A percentile compares a stretch with the other conserved stretches of the same genome.
These are phyloP conservation scores for Sicus ferrugineus DNA, from an alignment of 2,888 invertebrate species.

Conservation along the genomic window DNA sequence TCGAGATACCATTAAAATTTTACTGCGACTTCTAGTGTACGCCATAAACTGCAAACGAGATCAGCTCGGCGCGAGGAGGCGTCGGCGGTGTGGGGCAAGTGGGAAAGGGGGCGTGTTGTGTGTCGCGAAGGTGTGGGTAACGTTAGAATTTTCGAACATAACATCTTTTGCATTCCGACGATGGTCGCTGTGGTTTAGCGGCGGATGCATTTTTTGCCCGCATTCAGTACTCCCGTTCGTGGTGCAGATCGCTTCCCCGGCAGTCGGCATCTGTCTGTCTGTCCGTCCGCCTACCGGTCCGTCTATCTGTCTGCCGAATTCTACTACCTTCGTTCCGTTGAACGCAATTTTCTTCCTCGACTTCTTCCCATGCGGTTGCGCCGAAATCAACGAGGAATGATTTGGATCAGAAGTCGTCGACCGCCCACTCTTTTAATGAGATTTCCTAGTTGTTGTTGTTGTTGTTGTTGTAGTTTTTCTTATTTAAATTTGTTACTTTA, in stretches of 20 bases:
- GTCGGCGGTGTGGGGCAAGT: not conserved
- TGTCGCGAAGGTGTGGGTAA: too few relatives aligned
- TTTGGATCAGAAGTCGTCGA: constrained; percentile 22
- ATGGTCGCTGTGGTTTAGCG: not conserved
- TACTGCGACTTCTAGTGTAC: not conserved
- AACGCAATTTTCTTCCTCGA: constrained; percentile 20
- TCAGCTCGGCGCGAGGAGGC: not conserved
- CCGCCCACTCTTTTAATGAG: constrained; percentile 26
- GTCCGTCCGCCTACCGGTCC: too few relatives aligned
- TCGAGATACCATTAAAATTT: constrained; percentile 16
- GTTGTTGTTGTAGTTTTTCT: constrained; percentile 5
- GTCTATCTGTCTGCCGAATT: too few relatives aligned
- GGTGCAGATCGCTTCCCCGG: not conserved
- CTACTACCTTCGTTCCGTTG: not conserved
- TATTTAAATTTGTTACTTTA: too few relatives aligned
- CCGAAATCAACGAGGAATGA: not conserved
- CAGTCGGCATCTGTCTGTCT: not conserved
- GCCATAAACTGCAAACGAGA: not conserved
- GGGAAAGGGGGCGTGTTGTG: too few relatives aligned
- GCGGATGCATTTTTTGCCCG: constrained; percentile 1
- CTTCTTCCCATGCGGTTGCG: not conserved
- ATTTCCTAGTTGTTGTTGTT: not conserved
- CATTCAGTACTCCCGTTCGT: too few relatives aligned
- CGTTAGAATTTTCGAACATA: not conserved
- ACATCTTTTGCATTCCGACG: not conserved